Conservation (phyloP, 2,888 invertebrate genomes). For the Drosophila austrosaltans region DNA sequence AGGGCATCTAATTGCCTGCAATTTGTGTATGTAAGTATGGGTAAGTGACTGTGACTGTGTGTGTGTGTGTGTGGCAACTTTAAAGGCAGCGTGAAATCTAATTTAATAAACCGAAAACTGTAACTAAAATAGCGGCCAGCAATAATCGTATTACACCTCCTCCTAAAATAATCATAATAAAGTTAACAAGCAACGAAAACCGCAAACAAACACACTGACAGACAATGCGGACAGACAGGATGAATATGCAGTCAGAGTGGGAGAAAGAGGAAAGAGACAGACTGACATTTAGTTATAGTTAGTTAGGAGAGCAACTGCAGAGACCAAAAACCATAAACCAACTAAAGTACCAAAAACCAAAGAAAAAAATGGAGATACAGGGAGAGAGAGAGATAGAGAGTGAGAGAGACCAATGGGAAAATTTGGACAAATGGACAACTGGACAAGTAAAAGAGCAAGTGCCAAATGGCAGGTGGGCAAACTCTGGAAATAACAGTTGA, state of each 20-base stretch:
- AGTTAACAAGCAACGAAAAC: conserved; percentile 46
- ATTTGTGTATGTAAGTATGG: conserved; percentile 48
- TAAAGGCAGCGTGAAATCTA: conserved; percentile 58
- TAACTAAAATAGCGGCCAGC: conserved; percentile 24
- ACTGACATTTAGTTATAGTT: conserved; percentile 9
- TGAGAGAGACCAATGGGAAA: neutral
- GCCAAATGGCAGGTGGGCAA: conserved; percentile 8
- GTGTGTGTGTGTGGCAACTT: conserved; percentile 43
- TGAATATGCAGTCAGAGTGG: neutral
- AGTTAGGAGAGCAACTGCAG: conserved; percentile 1
- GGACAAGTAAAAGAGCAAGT: conserved; percentile 39
- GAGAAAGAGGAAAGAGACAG: neutral
- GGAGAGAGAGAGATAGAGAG: neutral
- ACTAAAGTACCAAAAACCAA: conserved; percentile 1
- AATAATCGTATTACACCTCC: conserved; percentile 63
- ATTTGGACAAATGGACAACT: neutral
- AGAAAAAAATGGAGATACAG: neutral
- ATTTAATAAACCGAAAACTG: conserved; percentile 64
- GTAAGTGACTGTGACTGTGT: neutral
- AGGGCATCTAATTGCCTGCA: conserved; percentile 70
- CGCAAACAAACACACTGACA: conserved; percentile 30
- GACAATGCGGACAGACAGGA: conserved; percentile 11
- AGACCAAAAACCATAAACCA: conserved; percentile 37
- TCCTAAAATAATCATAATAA: conserved; percentile 53
- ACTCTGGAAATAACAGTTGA: conserved; percentile 32